Evolutionary conservation across 2,888 invertebrate genomes (phyloP), one percentile per base, ranked within the genome.

Genomic region (Apeira syringaria): DNA sequence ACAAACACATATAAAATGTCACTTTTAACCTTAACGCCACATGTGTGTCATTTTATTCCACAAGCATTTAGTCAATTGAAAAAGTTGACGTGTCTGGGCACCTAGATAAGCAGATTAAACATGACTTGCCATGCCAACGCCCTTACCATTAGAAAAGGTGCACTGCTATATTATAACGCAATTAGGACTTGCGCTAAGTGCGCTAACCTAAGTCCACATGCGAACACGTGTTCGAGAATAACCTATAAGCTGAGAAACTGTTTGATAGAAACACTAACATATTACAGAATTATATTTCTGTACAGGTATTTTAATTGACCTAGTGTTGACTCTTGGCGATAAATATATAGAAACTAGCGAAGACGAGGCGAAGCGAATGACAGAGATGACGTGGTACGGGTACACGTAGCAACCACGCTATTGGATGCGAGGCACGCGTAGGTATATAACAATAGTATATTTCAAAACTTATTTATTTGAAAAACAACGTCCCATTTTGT

Each of bases 91-190:
- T 13, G n/a, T 9, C 15, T 15, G 4, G 15, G 20, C 20, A 13
- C 25, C 12, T 58, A 61, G 53, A 54, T 58, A 63, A 55, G 53
- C 55, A 52, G 53, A 56, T 57, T 32, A 42, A 54, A 50, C 45
- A 42, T 15, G 17, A 55, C 56, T n/a, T 59, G 66, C 52, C 68
- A 69, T 20, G 5, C 15, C 15, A 15, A 67, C 61, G 71, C 63
- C 68, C 69, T 67, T 32, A 47, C 44, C 57, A 59, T 55, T 61
- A 51, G 45, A 45, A 61, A 60, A 66, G 51, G 59, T 52, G 36
- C 2, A 15, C 4, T 15, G 2, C 4, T 15, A 4, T 3, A 15
- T 15, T 15, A 3, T 15, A 4, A 15, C 2, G 43, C 40, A 15
- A 40, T 39, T 24, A 27, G 26, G 39, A 44, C 35, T 46, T 31